phyloP scores from a whole-genome alignment of 2,888 invertebrate species.

The Apodemia zela region DNA sequence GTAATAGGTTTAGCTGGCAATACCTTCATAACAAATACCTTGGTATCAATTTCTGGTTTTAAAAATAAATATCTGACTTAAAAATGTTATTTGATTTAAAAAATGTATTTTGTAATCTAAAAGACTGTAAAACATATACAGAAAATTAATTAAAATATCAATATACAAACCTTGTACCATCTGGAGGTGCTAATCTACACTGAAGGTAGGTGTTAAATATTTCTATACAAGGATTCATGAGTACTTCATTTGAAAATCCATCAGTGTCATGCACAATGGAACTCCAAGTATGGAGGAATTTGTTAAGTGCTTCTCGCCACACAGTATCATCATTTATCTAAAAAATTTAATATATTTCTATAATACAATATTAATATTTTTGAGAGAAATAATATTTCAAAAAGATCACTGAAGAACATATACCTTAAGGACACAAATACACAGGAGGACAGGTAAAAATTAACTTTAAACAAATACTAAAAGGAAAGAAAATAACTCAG shows the following conservation, averaged over 20 bases:
- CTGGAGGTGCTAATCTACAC: slow-evolving; percentile 90
- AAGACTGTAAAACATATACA: too few species aligned
- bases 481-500: too few species aligned
- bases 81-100: too few species aligned
- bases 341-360: slow-evolving; percentile 24
- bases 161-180: slow-evolving; percentile 78
- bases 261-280: slow-evolving; percentile 62
- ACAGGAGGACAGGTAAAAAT: too few species aligned
- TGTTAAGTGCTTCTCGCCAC: slow-evolving; percentile 70
- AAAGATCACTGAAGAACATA: neutral
- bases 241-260: slow-evolving; percentile 57
- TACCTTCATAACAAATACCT: too few species aligned
- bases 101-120: too few species aligned
- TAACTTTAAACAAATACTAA: too few species aligned
- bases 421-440: neutral
- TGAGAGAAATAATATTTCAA: too few species aligned
- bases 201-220: slow-evolving; percentile 91
- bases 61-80: too few species aligned
- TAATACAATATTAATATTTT: neutral
- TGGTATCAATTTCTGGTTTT: too few species aligned
- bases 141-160: neutral
- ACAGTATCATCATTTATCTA: slow-evolving; percentile 67
- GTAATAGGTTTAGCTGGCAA: too few species aligned
- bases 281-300: slow-evolving; percentile 73
- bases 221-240: slow-evolving; percentile 70